Conservation (phyloP, 2,113 vertebrate genomes). For the Tonatia bakeri region DNA sequence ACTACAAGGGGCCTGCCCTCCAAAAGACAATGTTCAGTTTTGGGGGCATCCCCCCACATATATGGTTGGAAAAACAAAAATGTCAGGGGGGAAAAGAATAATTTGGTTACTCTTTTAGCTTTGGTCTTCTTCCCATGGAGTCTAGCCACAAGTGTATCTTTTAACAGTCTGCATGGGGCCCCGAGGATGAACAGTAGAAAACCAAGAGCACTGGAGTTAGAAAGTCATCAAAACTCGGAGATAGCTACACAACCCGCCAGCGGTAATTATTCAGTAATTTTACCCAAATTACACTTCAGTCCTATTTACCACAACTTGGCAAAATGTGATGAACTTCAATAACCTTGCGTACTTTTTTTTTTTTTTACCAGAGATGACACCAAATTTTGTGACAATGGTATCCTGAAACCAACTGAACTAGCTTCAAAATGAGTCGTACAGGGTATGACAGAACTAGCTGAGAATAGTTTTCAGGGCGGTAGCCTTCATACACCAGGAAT, state of each 20-base stretch:
- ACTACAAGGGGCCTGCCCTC: too few relatives aligned
- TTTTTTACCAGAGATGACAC: background rate
- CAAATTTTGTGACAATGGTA: background rate
- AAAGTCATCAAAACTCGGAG: background rate
- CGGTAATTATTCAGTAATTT: conserved; percentile 45
- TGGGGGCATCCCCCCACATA: too few relatives aligned
- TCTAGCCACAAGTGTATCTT: conserved; percentile 56
- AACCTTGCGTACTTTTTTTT: background rate
- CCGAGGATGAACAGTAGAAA: conserved; percentile 75
- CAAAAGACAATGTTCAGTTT: too few relatives aligned
- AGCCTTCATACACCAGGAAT: background rate
- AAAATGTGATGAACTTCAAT: background rate
- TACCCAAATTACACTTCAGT: background rate
- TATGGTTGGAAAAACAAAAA: conserved; percentile 63
- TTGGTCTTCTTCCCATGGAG: conserved; percentile 60
- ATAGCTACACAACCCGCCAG: conserved; percentile 57
- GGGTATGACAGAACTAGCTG: background rate
- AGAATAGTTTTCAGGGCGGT: background rate
- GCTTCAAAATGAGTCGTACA: background rate
- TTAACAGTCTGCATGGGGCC: conserved; percentile 61
- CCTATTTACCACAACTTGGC: background rate
- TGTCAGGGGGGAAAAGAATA: conserved; percentile 15
- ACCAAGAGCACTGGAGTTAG: background rate
- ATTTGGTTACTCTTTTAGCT: conserved; percentile 50
- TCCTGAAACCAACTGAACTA: background rate